These are phyloP conservation scores for Frankliniella fusca DNA, from an alignment of 2,888 invertebrate genomes.

Conservation along the genomic window DNA sequence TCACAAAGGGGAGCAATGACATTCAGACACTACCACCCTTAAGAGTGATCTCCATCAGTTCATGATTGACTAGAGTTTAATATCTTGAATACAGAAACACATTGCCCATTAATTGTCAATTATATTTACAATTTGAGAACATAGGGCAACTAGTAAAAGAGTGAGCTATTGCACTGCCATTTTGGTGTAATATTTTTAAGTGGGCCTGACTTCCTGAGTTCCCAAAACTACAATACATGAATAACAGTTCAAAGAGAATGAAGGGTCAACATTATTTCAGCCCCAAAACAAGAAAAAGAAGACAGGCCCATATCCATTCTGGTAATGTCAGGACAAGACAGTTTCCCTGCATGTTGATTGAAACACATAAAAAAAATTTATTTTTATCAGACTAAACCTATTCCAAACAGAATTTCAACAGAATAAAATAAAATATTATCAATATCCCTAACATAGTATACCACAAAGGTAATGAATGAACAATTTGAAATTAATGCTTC, in stretches of 20 bases:
- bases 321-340: neutral
- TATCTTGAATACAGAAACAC: constrained; percentile 1
- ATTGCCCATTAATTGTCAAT: neutral
- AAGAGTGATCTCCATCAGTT: neutral
- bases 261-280: neutral
- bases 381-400: neutral
- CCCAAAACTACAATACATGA: neutral
- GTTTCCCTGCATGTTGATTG: neutral
- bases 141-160: neutral
- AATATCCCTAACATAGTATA: neutral
- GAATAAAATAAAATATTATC: constrained; percentile 10
- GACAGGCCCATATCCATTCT: neutral
- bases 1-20: too few species aligned
- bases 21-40: too few species aligned
- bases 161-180: neutral
- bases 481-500: neutral
- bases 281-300: neutral
- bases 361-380: neutral
- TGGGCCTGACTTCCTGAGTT: neutral
- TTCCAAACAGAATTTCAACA: neutral
- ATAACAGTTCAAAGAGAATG: neutral
- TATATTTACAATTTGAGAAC: neutral
- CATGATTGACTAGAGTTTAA: constrained; percentile 19
- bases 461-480: neutral
- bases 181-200: neutral